Evolutionary conservation across 2,888 invertebrate genomes (phyloP).

Genomic region (Chironomus riparius): DNA sequence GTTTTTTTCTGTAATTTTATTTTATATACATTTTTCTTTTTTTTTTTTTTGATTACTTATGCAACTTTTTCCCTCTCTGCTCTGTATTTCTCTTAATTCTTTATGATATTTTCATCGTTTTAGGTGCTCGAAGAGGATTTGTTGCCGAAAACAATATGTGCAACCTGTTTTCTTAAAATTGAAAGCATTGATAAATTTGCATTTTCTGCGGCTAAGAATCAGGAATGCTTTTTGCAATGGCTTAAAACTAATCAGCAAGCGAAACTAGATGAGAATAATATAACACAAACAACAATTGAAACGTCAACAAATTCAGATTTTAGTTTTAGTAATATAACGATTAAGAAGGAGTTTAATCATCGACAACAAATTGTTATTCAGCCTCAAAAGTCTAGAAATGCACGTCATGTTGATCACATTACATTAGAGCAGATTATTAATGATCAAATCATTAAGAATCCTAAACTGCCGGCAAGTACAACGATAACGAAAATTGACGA

Average conservation of each 20-base stretch:
- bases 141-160: conserved; percentile 27
- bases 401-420: conserved; percentile 27
- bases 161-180: conserved; percentile 26
- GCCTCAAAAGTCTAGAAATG: conserved; percentile 22
- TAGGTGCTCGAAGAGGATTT: conserved; percentile 24
- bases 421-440: conserved; percentile 28
- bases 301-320: conserved; percentile 22
- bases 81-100: not conserved
- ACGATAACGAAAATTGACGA: conserved; percentile 22
- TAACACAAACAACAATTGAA: conserved; percentile 20
- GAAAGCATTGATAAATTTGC: conserved; percentile 27
- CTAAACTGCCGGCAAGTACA: conserved; percentile 15
- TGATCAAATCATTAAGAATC: conserved; percentile 28
- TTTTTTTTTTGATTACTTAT: not conserved
- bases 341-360: conserved; percentile 20
- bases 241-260: not conserved
- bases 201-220: conserved; percentile 20
- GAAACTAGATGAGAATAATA: not conserved
- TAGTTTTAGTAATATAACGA: conserved; percentile 21
- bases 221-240: conserved; percentile 24
- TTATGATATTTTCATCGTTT: not conserved
- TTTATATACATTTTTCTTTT: too few relatives aligned
- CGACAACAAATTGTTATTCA: conserved; percentile 20
- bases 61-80: not conserved
- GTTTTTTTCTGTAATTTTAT: not conserved